Base-by-base conservation (phyloP, 30 jellyfish, hydroid and myxozoan species). In the Aurelia sp. region DNA sequence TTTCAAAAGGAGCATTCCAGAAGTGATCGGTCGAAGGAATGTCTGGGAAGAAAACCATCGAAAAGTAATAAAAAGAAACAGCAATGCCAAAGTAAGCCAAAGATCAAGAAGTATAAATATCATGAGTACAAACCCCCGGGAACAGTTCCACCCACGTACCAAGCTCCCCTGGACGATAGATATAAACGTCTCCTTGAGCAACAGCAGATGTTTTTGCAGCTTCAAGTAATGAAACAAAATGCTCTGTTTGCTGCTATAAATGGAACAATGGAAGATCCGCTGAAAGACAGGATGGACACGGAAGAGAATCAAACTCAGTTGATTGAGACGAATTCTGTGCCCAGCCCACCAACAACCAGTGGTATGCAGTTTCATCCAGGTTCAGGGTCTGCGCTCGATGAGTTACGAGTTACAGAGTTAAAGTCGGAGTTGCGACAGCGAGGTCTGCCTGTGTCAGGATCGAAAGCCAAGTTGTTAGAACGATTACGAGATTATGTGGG, bases 221-320 rank as follows among this genome's bases (percentile, higher is more conserved):
- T 94, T 70, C 98, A 94, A 47, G 98, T 94, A 13, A 88, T 88
- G 97, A 97, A 94, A 50, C 98, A 94, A 85, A 94, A 94, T 88
- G 98, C 98, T 4, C 65, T 94, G 35, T 60, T 88, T 73, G 96
- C 84, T 9, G 97, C 98, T 20, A 67, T 88, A 38, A 90, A 90
- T 38, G 97, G 95, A 21, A 55, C 83, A 18, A 18, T 79, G 5
- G 91, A 94, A 73, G 91, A 74, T 4, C 53, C 84, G 8, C 65
- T 72, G 19, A 84, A 74, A 13, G 91, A 89, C 38, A 72, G 74
- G 63, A 89, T 89, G 70, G 97, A 89, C 21, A 52, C 53, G 40
- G 89, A 78, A 65, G 89, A 84, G 51, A 73, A 48, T 6, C 63
- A 60, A 5, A 30, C 31, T 30, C 57, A 30, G 12, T 74, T 58